Percentiles rank a stretch among this genome's conserved stretches.
phyloP scores from a whole-genome alignment of 2,113 vertebrate species.

The Chlamydotis undulata region DNA sequence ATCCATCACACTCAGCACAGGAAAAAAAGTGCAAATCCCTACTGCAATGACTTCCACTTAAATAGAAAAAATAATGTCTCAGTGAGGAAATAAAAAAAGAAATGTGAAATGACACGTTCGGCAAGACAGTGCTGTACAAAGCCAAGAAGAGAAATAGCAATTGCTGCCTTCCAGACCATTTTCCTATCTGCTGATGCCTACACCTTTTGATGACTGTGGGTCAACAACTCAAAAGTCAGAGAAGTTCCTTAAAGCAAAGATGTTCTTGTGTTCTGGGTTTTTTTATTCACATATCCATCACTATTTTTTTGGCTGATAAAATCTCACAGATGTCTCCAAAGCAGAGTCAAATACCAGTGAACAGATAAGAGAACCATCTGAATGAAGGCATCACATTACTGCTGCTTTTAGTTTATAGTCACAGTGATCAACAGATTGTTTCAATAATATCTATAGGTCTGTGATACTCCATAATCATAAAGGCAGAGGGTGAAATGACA shows the following conservation, averaged over 20 bases:
- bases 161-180: neutral
- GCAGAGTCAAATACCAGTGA: neutral
- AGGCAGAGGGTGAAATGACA: neutral
- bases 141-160: neutral
- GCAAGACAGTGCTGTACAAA: neutral
- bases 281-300: neutral
- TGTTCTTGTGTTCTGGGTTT: neutral
- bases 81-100: slow-evolving; percentile 6
- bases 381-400: neutral
- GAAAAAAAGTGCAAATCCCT: slow-evolving; percentile 7
- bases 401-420: neutral
- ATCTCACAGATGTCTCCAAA: neutral
- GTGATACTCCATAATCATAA: neutral
- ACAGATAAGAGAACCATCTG: neutral
- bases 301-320: neutral
- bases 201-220: neutral
- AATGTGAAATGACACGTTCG: neutral
- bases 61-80: neutral
- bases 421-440: neutral
- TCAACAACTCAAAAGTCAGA: neutral
- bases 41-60: slow-evolving; percentile 12
- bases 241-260: neutral
- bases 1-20: neutral
- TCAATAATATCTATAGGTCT: neutral
- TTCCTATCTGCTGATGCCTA: neutral